Evolutionary conservation across 2,797 vertebrate species (phyloP).

Genomic region (Catamblyrhynchus diadema): DNA sequence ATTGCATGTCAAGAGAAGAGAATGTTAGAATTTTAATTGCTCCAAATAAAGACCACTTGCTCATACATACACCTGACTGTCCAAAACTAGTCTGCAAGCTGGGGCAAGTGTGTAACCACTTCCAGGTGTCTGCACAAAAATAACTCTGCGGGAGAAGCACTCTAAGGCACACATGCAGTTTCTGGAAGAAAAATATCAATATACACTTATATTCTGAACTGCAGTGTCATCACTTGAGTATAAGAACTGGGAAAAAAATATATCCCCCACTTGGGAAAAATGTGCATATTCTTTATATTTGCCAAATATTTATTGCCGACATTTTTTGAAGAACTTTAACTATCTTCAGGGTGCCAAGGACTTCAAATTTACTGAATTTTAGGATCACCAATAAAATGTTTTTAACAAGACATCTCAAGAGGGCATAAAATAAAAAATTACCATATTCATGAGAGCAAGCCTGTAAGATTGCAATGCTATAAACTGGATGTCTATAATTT

Average conservation of each 20-base stretch:
- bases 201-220: constrained; percentile 77
- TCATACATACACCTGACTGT: constrained; percentile 87
- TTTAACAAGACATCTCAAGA: constrained; percentile 85
- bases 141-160: constrained; percentile 77
- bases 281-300: constrained; percentile 81
- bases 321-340: constrained; percentile 80
- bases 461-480: constrained; percentile 80
- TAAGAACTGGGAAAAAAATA: constrained; percentile 62
- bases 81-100: constrained; percentile 80
- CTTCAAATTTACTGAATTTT: constrained; percentile 83
- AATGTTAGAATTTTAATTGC: constrained; percentile 93
- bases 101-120: constrained; percentile 76
- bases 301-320: constrained; percentile 77
- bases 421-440: constrained; percentile 84
- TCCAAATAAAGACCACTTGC: constrained; percentile 88
- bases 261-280: constrained; percentile 73
- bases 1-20: constrained; percentile 92
- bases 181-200: constrained; percentile 80
- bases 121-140: constrained; percentile 92
- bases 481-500: constrained; percentile 82
- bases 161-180: constrained; percentile 72
- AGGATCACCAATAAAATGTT: constrained; percentile 83
- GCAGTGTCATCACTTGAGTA: constrained; percentile 75
- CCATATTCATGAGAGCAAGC: constrained; percentile 83
- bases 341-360: constrained; percentile 78